Evolutionary conservation across 2,113 vertebrate species (phyloP).

Genomic region (Ovis aries): DNA sequence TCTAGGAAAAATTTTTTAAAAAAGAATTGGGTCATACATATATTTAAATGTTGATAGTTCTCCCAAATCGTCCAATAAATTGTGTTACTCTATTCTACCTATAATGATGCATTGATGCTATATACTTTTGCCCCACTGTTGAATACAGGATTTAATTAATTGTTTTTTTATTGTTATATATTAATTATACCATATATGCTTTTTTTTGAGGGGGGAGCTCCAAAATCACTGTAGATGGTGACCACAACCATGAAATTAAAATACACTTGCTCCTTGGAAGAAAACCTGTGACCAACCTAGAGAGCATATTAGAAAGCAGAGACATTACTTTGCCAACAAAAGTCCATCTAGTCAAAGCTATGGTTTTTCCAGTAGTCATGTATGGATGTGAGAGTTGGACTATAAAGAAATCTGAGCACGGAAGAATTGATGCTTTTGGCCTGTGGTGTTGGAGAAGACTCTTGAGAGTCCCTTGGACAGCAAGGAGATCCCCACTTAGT

Average conservation of each 20-base stretch:
- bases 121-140: neutral
- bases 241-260: neutral
- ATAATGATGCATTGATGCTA: neutral
- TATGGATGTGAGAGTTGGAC: neutral
- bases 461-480: neutral
- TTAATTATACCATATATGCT: neutral
- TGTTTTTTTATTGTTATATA: neutral
- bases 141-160: neutral
- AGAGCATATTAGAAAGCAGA: neutral
- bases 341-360: neutral
- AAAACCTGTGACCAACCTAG: neutral
- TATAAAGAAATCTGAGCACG: neutral
- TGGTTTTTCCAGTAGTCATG: neutral
- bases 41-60: neutral
- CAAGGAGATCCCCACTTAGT: neutral
- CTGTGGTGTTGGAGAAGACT: neutral
- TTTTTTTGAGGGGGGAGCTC: neutral
- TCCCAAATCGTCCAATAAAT: neutral
- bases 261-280: neutral
- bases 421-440: neutral
- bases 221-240: neutral
- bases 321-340: neutral
- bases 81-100: neutral
- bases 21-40: neutral
- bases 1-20: neutral